phyloP scores from a whole-genome alignment of 2,888 invertebrate genomes.

The Romanomermis culicivorax region DNA sequence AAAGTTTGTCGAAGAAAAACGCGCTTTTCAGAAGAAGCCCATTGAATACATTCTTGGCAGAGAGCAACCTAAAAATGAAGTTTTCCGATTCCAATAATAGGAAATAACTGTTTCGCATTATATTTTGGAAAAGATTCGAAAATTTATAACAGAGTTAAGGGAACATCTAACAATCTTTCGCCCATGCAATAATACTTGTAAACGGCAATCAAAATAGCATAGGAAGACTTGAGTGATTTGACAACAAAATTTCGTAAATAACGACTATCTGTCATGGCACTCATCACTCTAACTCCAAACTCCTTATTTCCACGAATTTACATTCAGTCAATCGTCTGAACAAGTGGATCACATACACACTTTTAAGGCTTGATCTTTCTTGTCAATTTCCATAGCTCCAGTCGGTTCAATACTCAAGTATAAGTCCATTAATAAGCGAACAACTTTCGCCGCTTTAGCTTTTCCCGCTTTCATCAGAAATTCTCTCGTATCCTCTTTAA shows the following conservation, averaged over 20 bases:
- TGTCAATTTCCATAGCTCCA: conserved; percentile 59
- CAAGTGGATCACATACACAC: too few relatives aligned
- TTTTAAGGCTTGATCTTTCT: background rate
- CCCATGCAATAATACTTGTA: conserved; percentile 6
- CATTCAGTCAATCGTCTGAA: too few relatives aligned
- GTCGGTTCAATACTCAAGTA: conserved; percentile 89
- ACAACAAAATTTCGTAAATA: too few relatives aligned
- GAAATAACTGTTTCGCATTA: background rate
- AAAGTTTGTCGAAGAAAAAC: conserved; percentile 87
- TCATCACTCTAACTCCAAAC: too few relatives aligned
- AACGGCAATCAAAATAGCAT: too few relatives aligned
- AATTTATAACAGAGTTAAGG: background rate
- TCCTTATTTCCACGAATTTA: too few relatives aligned
- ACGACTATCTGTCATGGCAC: too few relatives aligned
- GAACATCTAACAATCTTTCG: conserved; percentile 33
- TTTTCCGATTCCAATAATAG: conserved; percentile 4
- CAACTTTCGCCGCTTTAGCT: conserved; percentile 95
- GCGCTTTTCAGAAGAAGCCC: conserved; percentile 92
- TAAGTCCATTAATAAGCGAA: conserved; percentile 82
- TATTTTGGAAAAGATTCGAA: background rate
- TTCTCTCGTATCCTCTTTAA: conserved; percentile 79
- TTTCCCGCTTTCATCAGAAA: conserved; percentile 86
- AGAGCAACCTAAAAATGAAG: conserved; percentile 34
- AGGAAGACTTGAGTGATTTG: too few relatives aligned
- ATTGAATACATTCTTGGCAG: conserved; percentile 78